Conservation (phyloP, 2,797 vertebrate species). For the Peromyscus nudipes region DNA sequence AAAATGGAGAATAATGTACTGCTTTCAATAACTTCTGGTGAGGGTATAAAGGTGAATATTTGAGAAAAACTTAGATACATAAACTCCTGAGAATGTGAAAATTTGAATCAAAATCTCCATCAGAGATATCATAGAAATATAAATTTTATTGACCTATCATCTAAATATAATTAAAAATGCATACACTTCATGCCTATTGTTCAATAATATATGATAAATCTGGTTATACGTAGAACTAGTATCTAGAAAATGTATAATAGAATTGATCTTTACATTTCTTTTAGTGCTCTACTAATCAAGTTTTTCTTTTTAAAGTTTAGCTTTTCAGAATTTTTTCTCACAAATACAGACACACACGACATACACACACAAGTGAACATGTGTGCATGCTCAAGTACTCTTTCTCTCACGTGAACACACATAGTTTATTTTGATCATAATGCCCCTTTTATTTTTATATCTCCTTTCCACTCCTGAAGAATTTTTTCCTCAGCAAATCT, state of each 20-base stretch:
- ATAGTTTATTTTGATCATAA: not conserved
- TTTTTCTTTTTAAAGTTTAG: not conserved
- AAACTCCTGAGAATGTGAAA: not conserved
- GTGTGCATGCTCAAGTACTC: not conserved
- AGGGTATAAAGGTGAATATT: not conserved
- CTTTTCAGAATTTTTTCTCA: not conserved
- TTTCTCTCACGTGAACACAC: not conserved
- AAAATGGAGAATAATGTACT: not conserved
- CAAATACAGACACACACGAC: not conserved
- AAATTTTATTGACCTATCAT: not conserved
- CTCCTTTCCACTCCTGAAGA: not conserved
- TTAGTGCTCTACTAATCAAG: not conserved
- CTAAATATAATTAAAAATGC: not conserved
- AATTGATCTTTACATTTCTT: not conserved
- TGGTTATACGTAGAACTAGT: too few species aligned
- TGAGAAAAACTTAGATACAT: not conserved
- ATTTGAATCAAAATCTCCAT: not conserved
- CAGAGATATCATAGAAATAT: not conserved
- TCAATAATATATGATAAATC: not conserved
- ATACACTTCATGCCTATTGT: not conserved
- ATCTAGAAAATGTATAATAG: not conserved
- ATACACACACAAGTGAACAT: not conserved
- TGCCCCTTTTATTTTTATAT: not conserved
- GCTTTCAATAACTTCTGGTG: not conserved
- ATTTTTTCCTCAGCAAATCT: not conserved